phyloP scores from a whole-genome alignment of 2,888 invertebrate genomes.

The Macropis europaea region DNA sequence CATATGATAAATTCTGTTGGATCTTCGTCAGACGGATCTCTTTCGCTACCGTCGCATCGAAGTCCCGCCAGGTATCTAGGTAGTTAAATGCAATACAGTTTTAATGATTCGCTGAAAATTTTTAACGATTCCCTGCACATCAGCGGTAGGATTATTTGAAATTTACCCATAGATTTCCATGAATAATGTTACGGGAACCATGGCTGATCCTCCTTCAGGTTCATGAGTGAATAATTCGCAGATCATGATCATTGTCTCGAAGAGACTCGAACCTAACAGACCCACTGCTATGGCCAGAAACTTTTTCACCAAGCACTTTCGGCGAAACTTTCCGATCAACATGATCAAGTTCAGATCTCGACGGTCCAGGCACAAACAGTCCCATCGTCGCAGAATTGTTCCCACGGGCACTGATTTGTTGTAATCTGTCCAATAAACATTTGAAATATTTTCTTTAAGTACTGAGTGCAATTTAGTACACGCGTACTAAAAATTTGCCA shows the following conservation, averaged over 20 bases:
- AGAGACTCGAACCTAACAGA: constrained; percentile 86
- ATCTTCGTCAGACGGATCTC: constrained; percentile 59
- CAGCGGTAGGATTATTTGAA: background rate
- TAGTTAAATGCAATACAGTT: background rate
- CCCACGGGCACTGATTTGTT: constrained; percentile 73
- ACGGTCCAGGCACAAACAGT: constrained; percentile 84
- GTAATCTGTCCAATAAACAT: constrained; percentile 65
- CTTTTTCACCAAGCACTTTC: constrained; percentile 86
- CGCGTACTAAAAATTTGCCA: background rate
- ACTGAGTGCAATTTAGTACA: background rate
- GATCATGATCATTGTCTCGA: constrained; percentile 89
- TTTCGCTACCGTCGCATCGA: constrained; percentile 70
- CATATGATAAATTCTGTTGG: constrained; percentile 52
- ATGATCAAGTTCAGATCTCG: constrained; percentile 85
- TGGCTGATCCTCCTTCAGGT: constrained; percentile 90
- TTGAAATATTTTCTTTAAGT: background rate
- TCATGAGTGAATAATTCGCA: constrained; percentile 92
- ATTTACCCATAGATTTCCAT: constrained; percentile 80
- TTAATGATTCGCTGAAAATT: background rate
- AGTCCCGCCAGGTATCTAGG: constrained; percentile 73
- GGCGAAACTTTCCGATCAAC: constrained; percentile 86
- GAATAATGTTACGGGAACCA: constrained; percentile 85
- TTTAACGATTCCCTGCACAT: too few relatives aligned
- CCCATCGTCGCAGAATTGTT: constrained; percentile 82
- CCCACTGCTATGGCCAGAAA: constrained; percentile 89